Base-by-base conservation (phyloP, 2,113 vertebrate genomes). In the Pelodiscus sinensis region DNA sequence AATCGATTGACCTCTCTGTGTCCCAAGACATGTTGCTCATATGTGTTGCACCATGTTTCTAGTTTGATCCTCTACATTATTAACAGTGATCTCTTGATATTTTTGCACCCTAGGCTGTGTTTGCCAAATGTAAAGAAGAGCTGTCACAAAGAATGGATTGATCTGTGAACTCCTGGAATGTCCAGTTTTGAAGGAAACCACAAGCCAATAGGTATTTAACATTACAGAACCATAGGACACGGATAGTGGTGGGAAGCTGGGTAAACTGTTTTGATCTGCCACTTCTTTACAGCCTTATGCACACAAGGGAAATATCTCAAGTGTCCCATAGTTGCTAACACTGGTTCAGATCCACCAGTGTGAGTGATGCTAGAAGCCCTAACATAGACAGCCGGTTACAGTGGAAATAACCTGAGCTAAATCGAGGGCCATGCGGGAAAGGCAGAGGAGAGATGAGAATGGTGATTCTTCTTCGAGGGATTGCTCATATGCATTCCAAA, bases 141-240 rank as follows among this genome's bases (percentile, higher is more conserved):
- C 4, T 51, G 8, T 1, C 54, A 10, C 2, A 52, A 8, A 89
- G 31, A 78, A 55, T 0, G 86, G 6, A 0, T 5, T 0, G 0
- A 16, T 88, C 62, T 4, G 38, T 38, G 0, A 55, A 57, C 1
- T 9, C 75, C 50, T 93, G 87, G 38, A 8, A 13, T 8, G 85
- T 55, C 5, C 50, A 73, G 0, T 14, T 89, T 6, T 0, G 0
- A 57, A 57, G 38, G 7, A 88, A 0, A 0, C 44, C 44, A 44
- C 44, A 44, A 57, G 1, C 50, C 22, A 58, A 19, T 57, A 94
- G 75, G 88, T 94, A 87, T 56, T 81, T 92, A 16, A 73, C 55
- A 8, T 93, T 35, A 73, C 9, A 75, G 71, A 2, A 3, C 19
- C 11, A 10, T 44, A 44, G 71, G 18, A 38, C 19, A 8, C 6